Evolutionary conservation across 1,140 invertebrate genomes (phyloP), one percentile per base, ranked within the genome.

Genomic region (Magallana gigas): DNA sequence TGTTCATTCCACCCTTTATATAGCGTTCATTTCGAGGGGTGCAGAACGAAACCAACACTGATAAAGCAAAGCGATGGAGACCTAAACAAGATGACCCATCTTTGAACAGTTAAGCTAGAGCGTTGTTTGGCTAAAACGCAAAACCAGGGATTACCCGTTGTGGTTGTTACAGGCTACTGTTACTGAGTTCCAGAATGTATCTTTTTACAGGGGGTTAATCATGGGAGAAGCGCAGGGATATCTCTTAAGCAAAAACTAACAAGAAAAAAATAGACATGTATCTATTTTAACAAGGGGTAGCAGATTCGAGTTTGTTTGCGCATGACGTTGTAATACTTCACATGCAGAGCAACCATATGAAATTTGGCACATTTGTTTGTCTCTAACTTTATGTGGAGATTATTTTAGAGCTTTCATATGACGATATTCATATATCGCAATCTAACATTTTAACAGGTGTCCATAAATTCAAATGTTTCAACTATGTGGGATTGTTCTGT

Each of bases 231-330:
- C 68, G 23, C 68, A 29, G 23, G 68, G 68, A 76, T 76, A 76
- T 76, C 68, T 76, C 68, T 76, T 76, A 76, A 76, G 68, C 68
- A 76, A 76, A 68, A 76, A 29, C 11, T 12, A 12, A 76, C 23
- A 18, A 76, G 36, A 29, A 76, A 76, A 76, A 76, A 76, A 76
- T 76, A 76, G 68, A 76, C 68, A 76, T 76, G 68, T 76, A 76
- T 76, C 68, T 76, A 76, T 76, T 29, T 76, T 76, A 76, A 76
- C 68, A 76, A 76, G 68, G 68, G 36, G 68, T 76, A 76, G 68
- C 68, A 36, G 68, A 76, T 76, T 76, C 29, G 68, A 29, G 68
- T 7, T 76, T 76, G 68, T 76, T 76, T 76, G 68, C 23, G 23
- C 68, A 76, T 76, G 68, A 76, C 68, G 68, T 76, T 76, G 5